Evolutionary conservation across 1,140 invertebrate species (phyloP), one percentile per base, ranked within the genome.

Genomic region (Bombyx mandarina): DNA sequence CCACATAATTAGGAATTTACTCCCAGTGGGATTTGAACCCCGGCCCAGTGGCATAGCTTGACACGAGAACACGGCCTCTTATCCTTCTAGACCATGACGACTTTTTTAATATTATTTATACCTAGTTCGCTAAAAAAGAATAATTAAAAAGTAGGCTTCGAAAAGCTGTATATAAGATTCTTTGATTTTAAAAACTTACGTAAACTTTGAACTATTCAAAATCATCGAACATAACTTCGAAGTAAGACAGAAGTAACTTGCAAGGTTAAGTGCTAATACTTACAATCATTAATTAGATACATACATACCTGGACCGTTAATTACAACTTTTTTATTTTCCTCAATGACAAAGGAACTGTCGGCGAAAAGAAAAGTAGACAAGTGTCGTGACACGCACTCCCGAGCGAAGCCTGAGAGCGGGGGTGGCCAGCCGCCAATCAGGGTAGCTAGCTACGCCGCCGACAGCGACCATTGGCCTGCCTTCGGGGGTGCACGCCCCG

Each of bases 291-390:
- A 74, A 79, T 85, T 85, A 78, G 71, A 73, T 79, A 82, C 74
- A 73, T 79, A 83, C 77, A 73, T 82, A 87, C 84, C 82, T 85
- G 81, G 79, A 77, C 82, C 81, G 84, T 87, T 87, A 87, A 87
- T 87, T 87, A 85, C 73, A 81, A 84, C 78, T 78, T 87, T 87
- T 87, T 87, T 87, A 87, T 87, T 87, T 86, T 83, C 77, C 79
- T 84, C 82, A 87, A 83, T 85, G 84, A 87, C 84, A 87, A 87
- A 87, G 84, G 79, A 85, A 83, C 80, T 83, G 78, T 84, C 79
- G 78, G 82, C 80, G 82, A 85, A 87, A 87, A 87, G 84, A 87
- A 87, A 87, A 87, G 82, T 86, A 85, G 85, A 82, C 82, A 78
- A 85, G 82, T 85, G 82, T 83, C 82, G 80, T 84, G 82, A 82